A percentile compares a stretch with the other conserved stretches of the same genome.
Evolutionary conservation across 2,113 vertebrate genomes (phyloP).

Genomic region (Xenopus laevis): DNA sequence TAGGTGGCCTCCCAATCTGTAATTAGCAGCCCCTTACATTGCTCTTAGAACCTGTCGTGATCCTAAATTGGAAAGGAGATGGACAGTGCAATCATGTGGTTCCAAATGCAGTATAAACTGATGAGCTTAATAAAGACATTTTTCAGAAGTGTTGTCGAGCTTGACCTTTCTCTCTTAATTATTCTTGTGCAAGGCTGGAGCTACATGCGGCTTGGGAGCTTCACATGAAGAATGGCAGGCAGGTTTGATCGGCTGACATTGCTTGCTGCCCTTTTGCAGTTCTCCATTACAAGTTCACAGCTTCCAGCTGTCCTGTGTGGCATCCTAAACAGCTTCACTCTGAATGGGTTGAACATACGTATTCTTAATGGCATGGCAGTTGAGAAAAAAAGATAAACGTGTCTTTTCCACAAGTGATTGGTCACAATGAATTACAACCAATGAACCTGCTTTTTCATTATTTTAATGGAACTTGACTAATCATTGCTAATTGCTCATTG

Average conservation of each 20-base stretch:
- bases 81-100: no score
- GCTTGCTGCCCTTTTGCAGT: background rate
- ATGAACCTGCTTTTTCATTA: no score
- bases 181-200: background rate
- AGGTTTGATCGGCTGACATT: background rate
- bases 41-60: no score
- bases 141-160: background rate
- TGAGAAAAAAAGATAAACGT: no score
- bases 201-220: background rate
- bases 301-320: background rate
- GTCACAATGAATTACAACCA: no score
- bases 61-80: no score
- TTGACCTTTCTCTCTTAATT: constrained; percentile 1
- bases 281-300: background rate
- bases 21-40: no score
- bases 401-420: no score
- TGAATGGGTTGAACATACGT: background rate
- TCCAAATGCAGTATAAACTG: background rate
- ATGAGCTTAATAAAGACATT: background rate
- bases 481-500: no score
- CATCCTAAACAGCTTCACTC: background rate
- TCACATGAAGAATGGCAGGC: background rate
- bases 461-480: no score
- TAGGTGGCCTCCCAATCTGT: no score
- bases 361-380: no score